Percentiles rank a stretch among this genome's conserved stretches.
These are phyloP conservation scores for Heteractis magnifica DNA, from an alignment of 92 coral and sea anemone species.

Conservation along the genomic window DNA sequence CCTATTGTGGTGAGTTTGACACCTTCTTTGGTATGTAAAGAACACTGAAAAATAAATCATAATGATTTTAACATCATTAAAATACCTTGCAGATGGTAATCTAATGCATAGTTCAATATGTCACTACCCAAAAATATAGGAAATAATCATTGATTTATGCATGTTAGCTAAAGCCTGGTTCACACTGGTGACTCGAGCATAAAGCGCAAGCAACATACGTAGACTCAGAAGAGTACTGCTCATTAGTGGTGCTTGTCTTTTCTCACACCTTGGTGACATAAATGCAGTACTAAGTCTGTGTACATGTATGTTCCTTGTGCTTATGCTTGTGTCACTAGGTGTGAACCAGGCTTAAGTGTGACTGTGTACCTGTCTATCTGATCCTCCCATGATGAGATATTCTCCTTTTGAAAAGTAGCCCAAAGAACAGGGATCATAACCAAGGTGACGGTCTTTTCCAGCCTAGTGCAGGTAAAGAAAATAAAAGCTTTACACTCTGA, in stretches of 20 bases:
- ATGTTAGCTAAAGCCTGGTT: no score
- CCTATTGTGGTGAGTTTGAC: slow-evolving; percentile 82
- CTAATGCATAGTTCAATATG: not conserved
- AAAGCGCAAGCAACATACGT: no score
- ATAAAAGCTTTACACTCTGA: no score
- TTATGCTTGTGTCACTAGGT: no score
- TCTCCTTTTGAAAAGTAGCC: slow-evolving; percentile 95
- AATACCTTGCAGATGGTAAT: not conserved
- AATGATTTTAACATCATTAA: not conserved
- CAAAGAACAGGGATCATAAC: slow-evolving; percentile 91
- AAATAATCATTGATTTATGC: no score
- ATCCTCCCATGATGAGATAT: slow-evolving; percentile 85
- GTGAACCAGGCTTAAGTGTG: not conserved
- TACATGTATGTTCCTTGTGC: no score
- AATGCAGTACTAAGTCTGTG: no score
- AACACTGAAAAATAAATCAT: slow-evolving; percentile 54
- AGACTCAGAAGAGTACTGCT: no score
- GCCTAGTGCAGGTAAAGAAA: slow-evolving; percentile 38
- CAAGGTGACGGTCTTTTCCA: slow-evolving; percentile 95
- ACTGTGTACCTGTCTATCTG: slow-evolving; percentile 73
- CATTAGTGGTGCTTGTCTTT: no score
- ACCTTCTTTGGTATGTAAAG: slow-evolving; percentile 94
- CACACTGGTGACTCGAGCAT: no score
- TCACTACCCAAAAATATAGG: no score
- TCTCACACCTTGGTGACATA: no score